phyloP scores from a whole-genome alignment of 2,888 invertebrate genomes.

The Acleris cristana region DNA sequence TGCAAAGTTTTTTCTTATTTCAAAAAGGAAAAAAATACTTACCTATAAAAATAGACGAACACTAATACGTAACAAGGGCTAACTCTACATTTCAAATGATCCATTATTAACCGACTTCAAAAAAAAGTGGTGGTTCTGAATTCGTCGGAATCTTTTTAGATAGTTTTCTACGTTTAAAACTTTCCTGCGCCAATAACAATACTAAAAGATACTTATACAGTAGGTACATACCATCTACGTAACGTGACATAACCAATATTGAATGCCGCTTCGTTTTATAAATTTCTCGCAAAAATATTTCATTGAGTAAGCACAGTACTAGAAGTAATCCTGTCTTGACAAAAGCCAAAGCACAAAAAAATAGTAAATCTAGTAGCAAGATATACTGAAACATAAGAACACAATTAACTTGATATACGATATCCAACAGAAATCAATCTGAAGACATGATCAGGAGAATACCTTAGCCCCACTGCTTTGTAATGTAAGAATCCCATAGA shows the following conservation, averaged over 20 bases:
- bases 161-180: too few species aligned
- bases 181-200: too few species aligned
- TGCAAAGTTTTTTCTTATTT: too few species aligned
- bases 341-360: background rate
- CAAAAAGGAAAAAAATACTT: too few species aligned
- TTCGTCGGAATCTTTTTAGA: too few species aligned
- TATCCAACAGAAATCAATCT: too few species aligned
- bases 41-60: too few species aligned
- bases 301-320: constrained; percentile 8
- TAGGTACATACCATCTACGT: constrained; percentile 16
- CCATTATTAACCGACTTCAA: too few species aligned
- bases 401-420: background rate
- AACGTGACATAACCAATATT: constrained; percentile 11
- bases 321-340: background rate
- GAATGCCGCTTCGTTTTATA: constrained; percentile 18
- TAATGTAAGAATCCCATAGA: constrained; percentile 12
- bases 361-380: constrained; percentile 6
- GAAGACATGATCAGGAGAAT: background rate
- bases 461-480: background rate
- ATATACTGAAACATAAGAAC: constrained; percentile 7
- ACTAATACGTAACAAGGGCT: too few species aligned
- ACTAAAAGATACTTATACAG: too few species aligned
- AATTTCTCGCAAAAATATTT: constrained; percentile 13
- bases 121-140: too few species aligned
- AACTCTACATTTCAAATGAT: too few species aligned